Base-by-base conservation (phyloP, 1,140 invertebrate species). In the Drosophila orena region DNA sequence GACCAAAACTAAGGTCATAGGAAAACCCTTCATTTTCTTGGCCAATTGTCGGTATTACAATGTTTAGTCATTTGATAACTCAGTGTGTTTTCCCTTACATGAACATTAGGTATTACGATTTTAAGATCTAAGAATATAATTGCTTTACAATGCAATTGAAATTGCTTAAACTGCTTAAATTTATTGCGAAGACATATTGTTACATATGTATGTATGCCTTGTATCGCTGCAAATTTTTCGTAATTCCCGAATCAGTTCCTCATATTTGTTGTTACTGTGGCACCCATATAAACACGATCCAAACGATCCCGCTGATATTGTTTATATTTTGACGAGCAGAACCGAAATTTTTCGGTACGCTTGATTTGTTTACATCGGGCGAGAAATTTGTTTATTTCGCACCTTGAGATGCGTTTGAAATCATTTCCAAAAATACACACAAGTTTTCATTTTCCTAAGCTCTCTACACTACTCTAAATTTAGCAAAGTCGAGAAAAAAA, bases 341-440 rank as follows among this genome's bases (percentile, higher is more conserved):
- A 42, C 43, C 38, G 37, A 47, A 62, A 58, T 70, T 44, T 43
- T 58, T 54, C 27, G 58, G 55, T 69, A 57, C 47, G 72, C 74
- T 72, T 88, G 81, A 86, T 86, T 86, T 88, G 84, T 88, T 88
- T 88, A 86, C 83, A 86, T 65, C 57, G 76, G 62, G 50, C 35
- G 52, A 40, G 68, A 70, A 71, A 71, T 71, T 71, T 88, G 84
- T 88, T 88, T 89, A 89, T 89, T 71, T 71, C 83, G 74, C 83
- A 88, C 83, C 83, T 88, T 88, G 79, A 77, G 83, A 77, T 89
- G 79, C 83, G 83, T 88, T 88, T 89, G 83, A 88, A 88, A 88
- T 88, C 83, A 88, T 88, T 88, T 88, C 83, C 83, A 89, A 89
- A 86, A 88, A 88, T 88, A 88, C 69, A 79, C 69, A 24, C 65